Evolutionary conservation across 2,797 vertebrate species (phyloP), one percentile per base, ranked within the genome.

Genomic region (Huso huso): DNA sequence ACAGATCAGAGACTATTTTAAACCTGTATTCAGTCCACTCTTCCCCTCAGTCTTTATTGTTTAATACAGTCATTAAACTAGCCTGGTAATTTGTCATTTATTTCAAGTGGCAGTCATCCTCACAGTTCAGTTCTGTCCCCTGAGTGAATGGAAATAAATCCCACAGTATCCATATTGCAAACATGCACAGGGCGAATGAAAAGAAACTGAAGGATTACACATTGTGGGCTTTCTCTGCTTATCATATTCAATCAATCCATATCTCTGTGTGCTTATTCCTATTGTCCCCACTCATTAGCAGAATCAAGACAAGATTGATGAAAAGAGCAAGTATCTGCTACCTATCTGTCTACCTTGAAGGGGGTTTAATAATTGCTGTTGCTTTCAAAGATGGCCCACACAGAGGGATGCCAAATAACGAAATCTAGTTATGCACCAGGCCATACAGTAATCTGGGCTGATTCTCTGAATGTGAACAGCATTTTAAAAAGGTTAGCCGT

Each of bases 301-400:
- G 55, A 58, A 58, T 6, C 55, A n/a, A 58, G 55, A 58, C 55
- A 58, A n/a, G 12, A 58, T 13, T 37, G 23, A 2, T 37, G 23
- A 37, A 37, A 37, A 37, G 23, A 3, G 4, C 23, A 37, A 37
- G 23, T 37, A 37, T 37, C 23, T 37, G 55, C 13, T 58, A 58
- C 55, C 55, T 58, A 58, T 58, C 55, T 58, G 55, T 58, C 55
- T 58, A 58, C 55, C 55, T 58, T 58, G 3, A 58, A 58, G 55
- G 55, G 10, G 12, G 12, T 58, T 11, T 13, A 58, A 6, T 58
- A 58, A 58, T 58, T 58, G 55, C 12, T 11, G 55, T 13, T 58
- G 55, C 55, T 13, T 11, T 58, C 55, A 58, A 13, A 58, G 12
- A 13, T 58, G 15, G 10, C 2, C 55, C 55, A 58, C 55, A 58